Evolutionary conservation across 1,140 invertebrate species (phyloP).

Genomic region (Bombus affinis): DNA sequence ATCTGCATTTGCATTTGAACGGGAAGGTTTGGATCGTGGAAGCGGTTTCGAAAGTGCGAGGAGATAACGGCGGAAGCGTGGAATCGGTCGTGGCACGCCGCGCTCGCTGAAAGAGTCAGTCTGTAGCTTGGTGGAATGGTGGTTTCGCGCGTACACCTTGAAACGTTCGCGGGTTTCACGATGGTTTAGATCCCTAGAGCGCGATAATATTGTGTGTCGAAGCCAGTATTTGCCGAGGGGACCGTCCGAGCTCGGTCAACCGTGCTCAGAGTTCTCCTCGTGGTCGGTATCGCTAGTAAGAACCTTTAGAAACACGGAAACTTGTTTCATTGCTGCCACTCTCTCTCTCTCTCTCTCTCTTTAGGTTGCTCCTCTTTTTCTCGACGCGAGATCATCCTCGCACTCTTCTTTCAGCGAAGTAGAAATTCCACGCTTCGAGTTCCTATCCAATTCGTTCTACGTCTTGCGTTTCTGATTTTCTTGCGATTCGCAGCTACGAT

Average conservation of each 20-base stretch:
- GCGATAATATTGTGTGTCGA: conserved; percentile 74
- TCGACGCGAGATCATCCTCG: conserved; percentile 15
- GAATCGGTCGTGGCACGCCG: too few relatives aligned
- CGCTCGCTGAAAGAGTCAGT: conserved; percentile 36
- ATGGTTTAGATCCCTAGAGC: conserved; percentile 72
- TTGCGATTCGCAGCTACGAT: neutral
- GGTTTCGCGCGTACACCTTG: conserved; percentile 32
- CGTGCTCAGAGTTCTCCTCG: conserved; percentile 22
- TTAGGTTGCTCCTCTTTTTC: conserved; percentile 17
- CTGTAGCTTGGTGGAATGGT: conserved; percentile 8
- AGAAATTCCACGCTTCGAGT: neutral
- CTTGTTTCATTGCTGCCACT: conserved; percentile 61
- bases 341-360: conserved; percentile 1
- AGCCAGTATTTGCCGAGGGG: conserved; percentile 70
- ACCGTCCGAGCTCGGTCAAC: conserved; percentile 31
- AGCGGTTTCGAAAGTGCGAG: neutral
- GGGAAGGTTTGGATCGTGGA: neutral
- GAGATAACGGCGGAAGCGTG: neutral
- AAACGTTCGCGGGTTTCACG: conserved; percentile 45
- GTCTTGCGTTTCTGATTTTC: neutral
- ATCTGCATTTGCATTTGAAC: conserved; percentile 3
- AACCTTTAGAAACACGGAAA: conserved; percentile 72
- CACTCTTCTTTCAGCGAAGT: neutral
- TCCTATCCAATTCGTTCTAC: neutral
- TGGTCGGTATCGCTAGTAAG: neutral